phyloP scores from a whole-genome alignment of 2,888 invertebrate genomes.

The Apotomis betuletana region DNA sequence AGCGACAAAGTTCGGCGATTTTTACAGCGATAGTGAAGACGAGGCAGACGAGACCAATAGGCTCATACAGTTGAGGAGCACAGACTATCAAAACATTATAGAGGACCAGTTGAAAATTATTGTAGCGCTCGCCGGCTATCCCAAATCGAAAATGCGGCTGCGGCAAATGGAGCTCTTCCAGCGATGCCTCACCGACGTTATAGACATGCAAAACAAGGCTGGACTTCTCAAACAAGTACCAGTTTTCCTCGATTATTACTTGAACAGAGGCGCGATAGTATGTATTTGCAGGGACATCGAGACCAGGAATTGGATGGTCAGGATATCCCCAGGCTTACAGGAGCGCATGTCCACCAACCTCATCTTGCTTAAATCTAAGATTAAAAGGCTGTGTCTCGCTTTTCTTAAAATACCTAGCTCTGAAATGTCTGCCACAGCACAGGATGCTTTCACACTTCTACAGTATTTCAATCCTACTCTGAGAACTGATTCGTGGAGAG shows the following conservation, averaged over 20 bases:
- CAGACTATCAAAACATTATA: slow-evolving; percentile 72
- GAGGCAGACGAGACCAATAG: slow-evolving; percentile 69
- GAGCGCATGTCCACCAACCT: slow-evolving; percentile 69
- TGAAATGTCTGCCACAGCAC: slow-evolving; percentile 69
- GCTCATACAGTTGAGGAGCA: slow-evolving; percentile 65
- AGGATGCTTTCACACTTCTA: slow-evolving; percentile 71
- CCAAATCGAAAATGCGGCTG: slow-evolving; percentile 70
- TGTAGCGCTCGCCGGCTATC: slow-evolving; percentile 70
- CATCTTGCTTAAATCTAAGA: slow-evolving; percentile 66
- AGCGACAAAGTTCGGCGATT: slow-evolving; percentile 63
- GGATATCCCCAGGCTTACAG: slow-evolving; percentile 70
- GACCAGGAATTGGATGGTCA: slow-evolving; percentile 73
- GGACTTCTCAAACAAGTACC: slow-evolving; percentile 67
- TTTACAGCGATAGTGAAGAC: slow-evolving; percentile 66
- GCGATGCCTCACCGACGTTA: slow-evolving; percentile 63
- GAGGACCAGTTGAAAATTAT: slow-evolving; percentile 69
- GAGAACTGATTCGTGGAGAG: slow-evolving; percentile 68
- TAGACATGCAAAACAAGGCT: slow-evolving; percentile 72
- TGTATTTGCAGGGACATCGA: slow-evolving; percentile 72
- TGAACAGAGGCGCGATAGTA: slow-evolving; percentile 73
- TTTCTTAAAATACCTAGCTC: slow-evolving; percentile 66
- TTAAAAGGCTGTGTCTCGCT: slow-evolving; percentile 71
- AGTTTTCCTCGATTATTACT: slow-evolving; percentile 70
- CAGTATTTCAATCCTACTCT: slow-evolving; percentile 75
- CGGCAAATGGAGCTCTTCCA: slow-evolving; percentile 70